A percentile compares a stretch with the other conserved stretches of the same genome.
These are phyloP conservation scores for Saccopteryx bilineata DNA, from an alignment of 2,113 vertebrate species.

Conservation along the genomic window DNA sequence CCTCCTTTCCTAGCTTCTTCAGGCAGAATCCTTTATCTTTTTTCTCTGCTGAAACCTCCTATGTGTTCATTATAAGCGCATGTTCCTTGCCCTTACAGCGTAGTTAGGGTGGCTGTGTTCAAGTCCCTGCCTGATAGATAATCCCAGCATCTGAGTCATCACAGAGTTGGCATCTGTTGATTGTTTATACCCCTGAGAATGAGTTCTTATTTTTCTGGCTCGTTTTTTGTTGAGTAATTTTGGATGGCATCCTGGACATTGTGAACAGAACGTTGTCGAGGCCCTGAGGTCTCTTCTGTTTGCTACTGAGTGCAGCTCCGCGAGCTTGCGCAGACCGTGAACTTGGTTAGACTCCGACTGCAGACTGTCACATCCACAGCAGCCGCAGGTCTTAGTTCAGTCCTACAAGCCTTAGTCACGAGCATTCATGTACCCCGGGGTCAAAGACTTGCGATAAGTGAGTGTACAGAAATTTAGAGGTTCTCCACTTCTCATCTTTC, in stretches of 20 bases:
- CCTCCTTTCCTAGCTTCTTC: background rate
- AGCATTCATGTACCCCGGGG: fast-evolving
- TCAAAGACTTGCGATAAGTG: background rate
- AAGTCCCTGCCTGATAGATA: background rate
- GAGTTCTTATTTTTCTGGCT: constrained; percentile 1
- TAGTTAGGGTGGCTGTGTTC: background rate
- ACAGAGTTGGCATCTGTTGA: background rate
- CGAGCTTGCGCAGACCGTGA: background rate
- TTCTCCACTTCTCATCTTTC: background rate
- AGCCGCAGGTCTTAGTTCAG: fast-evolving
- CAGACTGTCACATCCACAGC: background rate
- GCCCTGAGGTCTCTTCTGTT: background rate
- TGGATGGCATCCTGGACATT: background rate
- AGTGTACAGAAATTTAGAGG: fast-evolving
- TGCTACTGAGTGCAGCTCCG: background rate
- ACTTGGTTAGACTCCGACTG: background rate
- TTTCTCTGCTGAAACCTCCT: background rate
- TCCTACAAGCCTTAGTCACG: no score
- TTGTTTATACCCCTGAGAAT: background rate
- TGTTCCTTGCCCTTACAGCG: background rate
- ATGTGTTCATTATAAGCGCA: background rate
- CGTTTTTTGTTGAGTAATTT: background rate
- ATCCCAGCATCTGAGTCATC: background rate
- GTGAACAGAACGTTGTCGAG: background rate
- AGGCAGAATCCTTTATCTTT: background rate